Conservation (phyloP, 37 sponge, comb jelly and placozoan genomes). For the Cliona cf. orientalis region DNA sequence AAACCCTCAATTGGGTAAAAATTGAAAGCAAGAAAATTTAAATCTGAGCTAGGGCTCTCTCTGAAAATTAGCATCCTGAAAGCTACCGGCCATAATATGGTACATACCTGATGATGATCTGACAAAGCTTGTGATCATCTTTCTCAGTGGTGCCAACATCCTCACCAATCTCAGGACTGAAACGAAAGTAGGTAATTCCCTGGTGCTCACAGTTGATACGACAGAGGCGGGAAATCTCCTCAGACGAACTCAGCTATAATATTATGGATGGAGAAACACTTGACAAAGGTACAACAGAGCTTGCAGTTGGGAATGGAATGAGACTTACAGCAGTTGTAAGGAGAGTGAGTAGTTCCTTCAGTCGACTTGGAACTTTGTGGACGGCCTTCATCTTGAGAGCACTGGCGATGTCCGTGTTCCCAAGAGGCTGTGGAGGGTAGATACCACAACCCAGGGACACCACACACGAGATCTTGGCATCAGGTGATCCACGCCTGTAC, state of each 20-base stretch:
- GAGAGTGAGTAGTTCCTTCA: background rate
- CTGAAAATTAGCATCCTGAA: no score
- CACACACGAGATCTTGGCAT: conserved; percentile 21
- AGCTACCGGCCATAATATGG: no score
- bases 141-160: conserved; percentile 45
- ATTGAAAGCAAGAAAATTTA: no score
- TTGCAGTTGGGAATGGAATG: no score
- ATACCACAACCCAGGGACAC: conserved; percentile 61
- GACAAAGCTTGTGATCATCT: conserved; percentile 37
- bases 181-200: conserved; percentile 58
- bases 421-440: conserved; percentile 26
- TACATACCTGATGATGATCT: conserved; percentile 37
- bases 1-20: no score
- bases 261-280: no score
- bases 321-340: conserved; percentile 12
- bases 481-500: background rate
- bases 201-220: conserved; percentile 35
- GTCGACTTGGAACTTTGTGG: background rate
- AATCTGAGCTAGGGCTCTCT: no score
- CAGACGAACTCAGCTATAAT: conserved; percentile 17
- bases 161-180: conserved; percentile 40
- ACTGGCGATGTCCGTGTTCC: conserved; percentile 25
- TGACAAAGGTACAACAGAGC: no score
- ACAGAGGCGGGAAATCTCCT: conserved; percentile 12
- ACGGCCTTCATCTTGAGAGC: background rate